phyloP scores from a whole-genome alignment of 1,140 invertebrate genomes.

The Mercenaria mercenaria region DNA sequence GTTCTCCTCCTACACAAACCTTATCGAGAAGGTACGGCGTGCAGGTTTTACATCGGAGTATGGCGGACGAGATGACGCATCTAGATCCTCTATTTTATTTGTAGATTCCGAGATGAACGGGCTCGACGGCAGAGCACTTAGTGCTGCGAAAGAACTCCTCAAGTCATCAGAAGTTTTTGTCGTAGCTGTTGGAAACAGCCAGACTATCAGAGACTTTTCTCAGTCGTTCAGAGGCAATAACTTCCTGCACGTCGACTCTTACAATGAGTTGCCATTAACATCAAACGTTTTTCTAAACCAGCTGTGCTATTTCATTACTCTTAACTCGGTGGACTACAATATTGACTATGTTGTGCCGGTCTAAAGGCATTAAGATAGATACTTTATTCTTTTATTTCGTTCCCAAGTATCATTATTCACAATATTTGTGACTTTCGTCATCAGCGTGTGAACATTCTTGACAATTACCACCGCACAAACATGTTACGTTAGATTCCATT shows the following conservation, averaged over 20 bases:
- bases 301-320: slow-evolving; percentile 40
- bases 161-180: slow-evolving; percentile 24
- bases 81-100: slow-evolving; percentile 66
- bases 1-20: slow-evolving; percentile 49
- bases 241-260: slow-evolving; percentile 31
- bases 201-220: neutral
- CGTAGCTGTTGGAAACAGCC: slow-evolving; percentile 35
- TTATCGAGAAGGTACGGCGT: slow-evolving; percentile 63
- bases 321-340: slow-evolving; percentile 3
- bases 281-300: neutral
- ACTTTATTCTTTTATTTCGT: too few relatives aligned
- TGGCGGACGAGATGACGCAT: slow-evolving; percentile 58
- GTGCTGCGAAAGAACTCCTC: slow-evolving; percentile 20
- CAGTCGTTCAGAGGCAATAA: neutral
- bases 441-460: too few relatives aligned
- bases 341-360: slow-evolving; percentile 40
- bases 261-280: neutral
- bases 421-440: too few relatives aligned
- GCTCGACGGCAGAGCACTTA: slow-evolving; percentile 1
- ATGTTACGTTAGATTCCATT: too few relatives aligned
- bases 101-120: slow-evolving; percentile 40
- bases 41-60: slow-evolving; percentile 58
- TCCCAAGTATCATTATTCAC: too few relatives aligned
- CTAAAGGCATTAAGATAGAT: too few relatives aligned
- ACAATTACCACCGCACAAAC: too few relatives aligned